Evolutionary conservation across 2,797 vertebrate species (phyloP), one percentile per base, ranked within the genome.

Genomic region (Channa striata): DNA sequence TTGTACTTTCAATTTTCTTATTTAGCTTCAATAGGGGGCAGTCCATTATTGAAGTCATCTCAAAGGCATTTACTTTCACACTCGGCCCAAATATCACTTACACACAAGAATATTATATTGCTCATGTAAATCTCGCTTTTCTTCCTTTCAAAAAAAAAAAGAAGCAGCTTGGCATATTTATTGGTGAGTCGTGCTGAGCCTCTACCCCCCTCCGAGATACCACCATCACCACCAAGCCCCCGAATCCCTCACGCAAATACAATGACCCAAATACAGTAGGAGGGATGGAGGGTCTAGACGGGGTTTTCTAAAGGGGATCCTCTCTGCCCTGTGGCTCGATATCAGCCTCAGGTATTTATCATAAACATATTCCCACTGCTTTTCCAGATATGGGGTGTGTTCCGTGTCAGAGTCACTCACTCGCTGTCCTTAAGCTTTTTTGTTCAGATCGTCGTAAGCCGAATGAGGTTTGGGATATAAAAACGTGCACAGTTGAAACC

Each of bases 161-260:
- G 89, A 86, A 90, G 87, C 82, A 78, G 90, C 88, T 90, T 90
- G 90, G 89, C 87, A 81, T 90, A 87, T 90, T 91, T 92, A 89
- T 87, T 85, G 86, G 78, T 70, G 82, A 74, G 83, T 84, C 66
- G 70, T 70, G 60, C 82, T 86, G 75, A 86, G 83, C 82, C 70
- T 47, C 64, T 52, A 40, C 61, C 71, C 70, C 58, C 70, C 16
- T 39, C 43, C 25, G 17, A 71, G 61, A 68, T 36, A 66, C 54
- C 58, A 37, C 44, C 20, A 30, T 21, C 30, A 20, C 77, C 66
- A 51, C 56, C 59, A 30, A 30, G 7, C 76, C 69, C 50, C 56
- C 5, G 74, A 80, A 80, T 85, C 82, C 74, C 65, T 80, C 75
- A 65, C 62, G 77, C 77, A 85, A 85, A 90, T 77, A 89, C 85